phyloP scores from a whole-genome alignment of 2,113 vertebrate species.

The Hemichromis elongatus region DNA sequence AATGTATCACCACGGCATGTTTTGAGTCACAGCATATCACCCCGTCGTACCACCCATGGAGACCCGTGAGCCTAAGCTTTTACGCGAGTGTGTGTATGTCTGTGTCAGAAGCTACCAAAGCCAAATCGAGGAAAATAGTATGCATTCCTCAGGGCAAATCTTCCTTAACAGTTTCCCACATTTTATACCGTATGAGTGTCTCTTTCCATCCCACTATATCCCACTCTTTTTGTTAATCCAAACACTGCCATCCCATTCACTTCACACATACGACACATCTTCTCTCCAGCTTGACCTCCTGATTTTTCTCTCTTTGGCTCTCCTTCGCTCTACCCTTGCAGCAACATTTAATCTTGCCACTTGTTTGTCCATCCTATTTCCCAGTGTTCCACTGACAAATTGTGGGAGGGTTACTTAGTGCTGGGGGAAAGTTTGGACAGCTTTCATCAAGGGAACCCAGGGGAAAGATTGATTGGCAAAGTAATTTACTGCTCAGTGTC shows the following conservation, averaged over 20 bases:
- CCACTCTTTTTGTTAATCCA: not conserved
- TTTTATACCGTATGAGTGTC: not conserved
- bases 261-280: not conserved
- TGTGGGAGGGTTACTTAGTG: slow-evolving; percentile 69
- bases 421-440: slow-evolving; percentile 68
- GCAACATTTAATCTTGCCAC: slow-evolving; percentile 64
- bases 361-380: slow-evolving; percentile 61
- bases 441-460: slow-evolving; percentile 63
- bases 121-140: slow-evolving; percentile 13
- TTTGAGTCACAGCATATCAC: slow-evolving; percentile 41
- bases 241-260: not conserved
- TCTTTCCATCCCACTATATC: slow-evolving; percentile 7
- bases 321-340: slow-evolving; percentile 22
- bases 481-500: slow-evolving; percentile 74
- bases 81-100: not conserved
- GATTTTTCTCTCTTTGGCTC: not conserved
- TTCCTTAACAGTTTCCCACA: not conserved
- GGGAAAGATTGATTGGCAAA: slow-evolving; percentile 77
- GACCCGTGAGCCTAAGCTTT: not conserved
- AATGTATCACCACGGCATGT: slow-evolving; percentile 17
- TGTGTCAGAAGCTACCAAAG: slow-evolving; percentile 17
- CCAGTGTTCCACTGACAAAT: slow-evolving; percentile 64
- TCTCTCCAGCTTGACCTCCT: slow-evolving; percentile 11
- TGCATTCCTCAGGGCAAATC: slow-evolving; percentile 34
- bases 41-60: slow-evolving; percentile 44